Evolutionary conservation across 2,797 vertebrate species (phyloP), one percentile per base, ranked within the genome.

Genomic region (Poecilia picta): DNA sequence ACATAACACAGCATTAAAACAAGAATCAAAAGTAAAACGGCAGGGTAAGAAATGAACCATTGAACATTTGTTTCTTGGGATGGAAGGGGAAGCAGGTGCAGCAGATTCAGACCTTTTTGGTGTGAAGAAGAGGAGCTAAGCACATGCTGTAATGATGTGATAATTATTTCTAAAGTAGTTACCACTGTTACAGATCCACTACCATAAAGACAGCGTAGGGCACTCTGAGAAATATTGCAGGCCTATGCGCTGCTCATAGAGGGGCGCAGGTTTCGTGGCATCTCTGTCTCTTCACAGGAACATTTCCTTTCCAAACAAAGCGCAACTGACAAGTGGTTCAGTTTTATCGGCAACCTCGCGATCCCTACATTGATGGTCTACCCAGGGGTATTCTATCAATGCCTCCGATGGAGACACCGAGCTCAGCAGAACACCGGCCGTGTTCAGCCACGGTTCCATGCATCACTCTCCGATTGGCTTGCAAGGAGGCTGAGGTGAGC

Each of bases 331-430:
- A 90, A 75, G 81, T 81, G 79, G 88, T 90, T 89, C 89, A 90
- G 85, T 88, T 93, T 94, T 90, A 93, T 88, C 84, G 83, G 87
- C 84, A 84, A 85, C 88, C 88, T 85, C 75, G 76, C 83, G 88
- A 83, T 86, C 87, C 86, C 91, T 83, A n/a, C n/a, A n/a, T n/a
- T n/a, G n/a, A n/a, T n/a, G 73, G 62, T 83, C 83, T 91, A 85
- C 87, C 84, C 79, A 76, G 82, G 91, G 86, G 87, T 88, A 81
- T 93, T 94, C 92, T 89, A 94, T 92, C 92, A 92, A 87, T 87
- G 81, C 86, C 83, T 89, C 90, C 89, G 81, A 73, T 89, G 73
- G 92, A 89, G 88, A 90, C 85, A 81, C 80, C 79, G 81, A 81
- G 85, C 46, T 59, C 84, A 83, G 81, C 82, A 64, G 53, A 79